Percentiles rank a stretch among this genome's conserved stretches.
Evolutionary conservation across 2,113 vertebrate genomes (phyloP).

Genomic region (Datnioides undecimradiatus): DNA sequence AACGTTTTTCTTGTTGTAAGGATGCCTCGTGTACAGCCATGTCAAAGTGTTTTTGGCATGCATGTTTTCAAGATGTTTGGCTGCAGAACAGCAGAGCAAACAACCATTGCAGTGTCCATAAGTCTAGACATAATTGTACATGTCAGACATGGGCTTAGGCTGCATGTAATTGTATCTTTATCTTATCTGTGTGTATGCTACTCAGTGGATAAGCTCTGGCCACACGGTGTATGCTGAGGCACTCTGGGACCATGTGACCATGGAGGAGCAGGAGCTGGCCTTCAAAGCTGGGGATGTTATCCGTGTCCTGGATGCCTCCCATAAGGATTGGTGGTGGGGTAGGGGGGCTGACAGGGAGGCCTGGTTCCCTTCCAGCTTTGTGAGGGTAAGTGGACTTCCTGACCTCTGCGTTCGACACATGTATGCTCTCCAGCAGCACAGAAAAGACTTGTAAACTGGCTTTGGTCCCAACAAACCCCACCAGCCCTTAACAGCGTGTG

Average conservation of each 20-base stretch:
- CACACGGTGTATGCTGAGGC: constrained; percentile 92
- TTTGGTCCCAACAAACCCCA: constrained; percentile 61
- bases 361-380: constrained; percentile 98
- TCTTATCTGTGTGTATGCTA: constrained; percentile 59
- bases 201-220: constrained; percentile 78
- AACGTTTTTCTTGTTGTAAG: constrained; percentile 1
- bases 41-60: constrained; percentile 23
- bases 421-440: constrained; percentile 65
- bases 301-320: constrained; percentile 92
- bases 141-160: constrained; percentile 60
- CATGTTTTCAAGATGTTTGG: constrained; percentile 63
- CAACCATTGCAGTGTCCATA: constrained; percentile 17
- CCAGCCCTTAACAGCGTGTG: constrained; percentile 34
- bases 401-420: constrained; percentile 52
- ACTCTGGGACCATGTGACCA: constrained; percentile 98
- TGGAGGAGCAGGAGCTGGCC: constrained; percentile 97
- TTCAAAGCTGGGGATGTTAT: constrained; percentile 98
- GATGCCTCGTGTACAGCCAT: constrained; percentile 8
- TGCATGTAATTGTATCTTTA: constrained; percentile 73
- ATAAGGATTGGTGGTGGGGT: constrained; percentile 99
- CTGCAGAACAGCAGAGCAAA: constrained; percentile 10
- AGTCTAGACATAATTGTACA: constrained; percentile 63
- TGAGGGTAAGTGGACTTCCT: constrained; percentile 88
- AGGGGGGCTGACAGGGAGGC: constrained; percentile 90
- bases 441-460: constrained; percentile 66